Base-by-base conservation (phyloP, 1,140 invertebrate genomes). In the Mizuhopecten yessoensis region DNA sequence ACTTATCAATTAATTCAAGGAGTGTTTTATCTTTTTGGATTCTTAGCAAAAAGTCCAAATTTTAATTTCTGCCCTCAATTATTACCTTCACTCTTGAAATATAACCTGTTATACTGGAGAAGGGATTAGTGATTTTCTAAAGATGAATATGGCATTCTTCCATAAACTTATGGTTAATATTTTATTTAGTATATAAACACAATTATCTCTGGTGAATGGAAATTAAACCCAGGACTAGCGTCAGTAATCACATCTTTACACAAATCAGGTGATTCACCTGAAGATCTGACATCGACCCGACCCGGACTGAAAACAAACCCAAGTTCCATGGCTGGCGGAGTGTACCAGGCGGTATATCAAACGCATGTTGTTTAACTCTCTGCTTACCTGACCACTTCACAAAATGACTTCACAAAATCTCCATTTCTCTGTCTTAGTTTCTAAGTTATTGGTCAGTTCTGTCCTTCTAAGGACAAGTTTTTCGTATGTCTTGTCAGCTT, bases 191-290 rank as follows among this genome's bases (percentile, higher is more conserved):
- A 75, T 75, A 75, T 75, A 75, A 75, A 75, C 57, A 75, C 29
- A 75, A 75, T 75, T 75, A 75, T 75, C 57, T 75, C 57, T 75
- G 11, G 23, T 75, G 57, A 75, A 75, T 75, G 57, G 57, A 75
- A 75, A 75, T 75, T 75, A 75, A 75, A 75, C 29, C 57, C 57
- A 75, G 57, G 57, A 7, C 57, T 75, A 9, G n/a, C 17, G 57
- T 75, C n/a, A 75, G 57, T 75, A 75, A 75, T 75, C 57, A 75
- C 57, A 75, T 75, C 57, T 75, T 75, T 75, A 75, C 57, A 75
- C 57, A 75, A 75, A 29, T 75, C 57, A 75, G 57, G 57, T 75
- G 57, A 75, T 29, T 75, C 57, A 75, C 57, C 57, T 29, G 23
- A 29, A 17, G 23, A 75, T 75, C 57, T 17, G 29, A 75, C 57